phyloP scores from a whole-genome alignment of 2,113 vertebrate genomes.

The Grammomys surdaster region DNA sequence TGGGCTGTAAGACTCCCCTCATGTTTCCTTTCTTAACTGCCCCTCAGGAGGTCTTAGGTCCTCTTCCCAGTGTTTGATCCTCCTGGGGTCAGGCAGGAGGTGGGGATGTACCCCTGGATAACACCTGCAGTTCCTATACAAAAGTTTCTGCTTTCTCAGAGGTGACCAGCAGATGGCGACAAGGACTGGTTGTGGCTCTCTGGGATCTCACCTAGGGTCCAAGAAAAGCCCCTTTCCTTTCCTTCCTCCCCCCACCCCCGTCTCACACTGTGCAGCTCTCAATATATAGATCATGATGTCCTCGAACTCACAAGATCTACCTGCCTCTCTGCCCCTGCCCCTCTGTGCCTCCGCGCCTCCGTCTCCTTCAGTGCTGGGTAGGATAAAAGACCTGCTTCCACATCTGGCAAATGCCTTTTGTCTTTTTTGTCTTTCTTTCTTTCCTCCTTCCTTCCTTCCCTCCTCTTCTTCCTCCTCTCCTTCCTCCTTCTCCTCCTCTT shows the following conservation, averaged over 20 bases:
- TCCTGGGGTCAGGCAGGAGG: neutral
- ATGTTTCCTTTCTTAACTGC: too few species aligned
- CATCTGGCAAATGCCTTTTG: neutral
- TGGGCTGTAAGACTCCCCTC: neutral
- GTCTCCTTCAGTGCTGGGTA: neutral
- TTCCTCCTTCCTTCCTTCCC: neutral
- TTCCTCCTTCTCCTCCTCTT: too few species aligned
- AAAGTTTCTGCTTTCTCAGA: neutral
- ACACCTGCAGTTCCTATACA: neutral
- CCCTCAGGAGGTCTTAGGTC: neutral
- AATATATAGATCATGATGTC: neutral
- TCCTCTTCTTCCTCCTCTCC: neutral
- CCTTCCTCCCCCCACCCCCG: too few species aligned
- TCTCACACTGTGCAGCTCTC: neutral
- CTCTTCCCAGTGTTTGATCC: neutral
- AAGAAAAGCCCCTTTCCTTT: too few species aligned
- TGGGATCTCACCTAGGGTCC: neutral
- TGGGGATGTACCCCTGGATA: neutral
- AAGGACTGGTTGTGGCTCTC: neutral
- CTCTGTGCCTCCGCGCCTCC: too few species aligned
- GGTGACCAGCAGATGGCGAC: neutral
- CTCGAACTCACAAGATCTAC: neutral
- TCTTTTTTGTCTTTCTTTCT: neutral
- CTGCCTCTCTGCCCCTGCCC: neutral
- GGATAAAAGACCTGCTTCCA: neutral